A percentile compares a stretch with the other conserved stretches of the same genome.
phyloP scores from a whole-genome alignment of 2,797 vertebrate genomes.

The Darevskia nairensis region DNA sequence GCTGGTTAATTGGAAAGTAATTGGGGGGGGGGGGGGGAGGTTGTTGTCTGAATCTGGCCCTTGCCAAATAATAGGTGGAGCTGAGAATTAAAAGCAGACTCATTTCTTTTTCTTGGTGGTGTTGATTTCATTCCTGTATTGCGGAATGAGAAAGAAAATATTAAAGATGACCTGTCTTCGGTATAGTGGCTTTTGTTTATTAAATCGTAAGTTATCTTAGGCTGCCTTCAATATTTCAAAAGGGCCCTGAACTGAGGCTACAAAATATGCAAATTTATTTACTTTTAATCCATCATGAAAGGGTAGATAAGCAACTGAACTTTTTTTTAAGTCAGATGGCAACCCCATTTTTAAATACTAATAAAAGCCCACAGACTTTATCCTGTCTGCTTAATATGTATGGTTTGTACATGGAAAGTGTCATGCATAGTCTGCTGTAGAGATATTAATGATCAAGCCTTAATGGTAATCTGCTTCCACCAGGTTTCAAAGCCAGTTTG shows the following conservation, averaged over 20 bases:
- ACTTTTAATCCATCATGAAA: constrained; percentile 23
- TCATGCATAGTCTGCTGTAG: neutral
- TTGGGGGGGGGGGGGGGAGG: too few relatives aligned
- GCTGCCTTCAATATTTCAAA: constrained; percentile 12
- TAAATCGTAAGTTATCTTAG: constrained; percentile 24
- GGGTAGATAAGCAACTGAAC: constrained; percentile 7
- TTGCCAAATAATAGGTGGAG: neutral
- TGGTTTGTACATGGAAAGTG: too few relatives aligned
- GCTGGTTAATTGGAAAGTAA: too few relatives aligned
- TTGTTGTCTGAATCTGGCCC: too few relatives aligned
- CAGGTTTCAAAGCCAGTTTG: neutral
- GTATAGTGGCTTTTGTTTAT: constrained; percentile 11
- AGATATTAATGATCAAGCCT: neutral
- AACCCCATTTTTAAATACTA: constrained; percentile 11
- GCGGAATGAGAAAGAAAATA: neutral
- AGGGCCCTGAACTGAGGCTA: neutral
- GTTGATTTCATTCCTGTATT: neutral
- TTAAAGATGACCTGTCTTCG: constrained; percentile 12
- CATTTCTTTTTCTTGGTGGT: too few relatives aligned
- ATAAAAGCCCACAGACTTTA: neutral
- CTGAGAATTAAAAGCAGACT: neutral
- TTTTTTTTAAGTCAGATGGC: constrained; percentile 17
- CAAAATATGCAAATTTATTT: constrained; percentile 35
- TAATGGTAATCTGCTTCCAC: neutral
- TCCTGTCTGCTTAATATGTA: too few relatives aligned